phyloP scores from a whole-genome alignment of 2,113 vertebrate genomes.

The Corydoras maculifer region DNA sequence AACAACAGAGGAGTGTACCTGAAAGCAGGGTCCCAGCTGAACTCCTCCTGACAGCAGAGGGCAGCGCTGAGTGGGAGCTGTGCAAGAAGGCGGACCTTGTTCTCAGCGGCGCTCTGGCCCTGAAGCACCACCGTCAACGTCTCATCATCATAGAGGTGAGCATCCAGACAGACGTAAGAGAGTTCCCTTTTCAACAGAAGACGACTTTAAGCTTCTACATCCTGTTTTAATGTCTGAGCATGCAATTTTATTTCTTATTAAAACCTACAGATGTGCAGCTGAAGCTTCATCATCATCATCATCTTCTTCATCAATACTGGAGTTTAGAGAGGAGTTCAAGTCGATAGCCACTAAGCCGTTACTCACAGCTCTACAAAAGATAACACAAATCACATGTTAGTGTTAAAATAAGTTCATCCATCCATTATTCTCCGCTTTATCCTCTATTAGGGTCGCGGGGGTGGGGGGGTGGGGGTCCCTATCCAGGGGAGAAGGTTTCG shows the following conservation, averaged over 20 bases:
- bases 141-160: constrained; percentile 91
- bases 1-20: constrained; percentile 56
- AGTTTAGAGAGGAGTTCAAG: constrained; percentile 72
- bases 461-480: too few species aligned
- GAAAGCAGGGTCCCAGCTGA: constrained; percentile 68
- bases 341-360: constrained; percentile 75
- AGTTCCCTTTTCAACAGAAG: constrained; percentile 40
- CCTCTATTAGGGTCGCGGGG: too few species aligned
- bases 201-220: background rate
- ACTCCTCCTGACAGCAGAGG: constrained; percentile 68
- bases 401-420: background rate
- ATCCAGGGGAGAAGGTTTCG: too few species aligned
- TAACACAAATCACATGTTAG: background rate
- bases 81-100: constrained; percentile 72
- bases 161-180: constrained; percentile 79
- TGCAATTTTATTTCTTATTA: background rate
- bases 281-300: too few species aligned
- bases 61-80: constrained; percentile 79
- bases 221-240: background rate
- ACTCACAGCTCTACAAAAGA: constrained; percentile 64
- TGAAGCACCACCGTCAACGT: constrained; percentile 83
- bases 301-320: constrained; percentile 66
- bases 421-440: too few species aligned
- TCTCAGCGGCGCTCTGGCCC: constrained; percentile 72
- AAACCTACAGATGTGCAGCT: constrained; percentile 67